Base-by-base conservation (phyloP, 2,113 vertebrate species). In the Pyrgilauda ruficollis region DNA sequence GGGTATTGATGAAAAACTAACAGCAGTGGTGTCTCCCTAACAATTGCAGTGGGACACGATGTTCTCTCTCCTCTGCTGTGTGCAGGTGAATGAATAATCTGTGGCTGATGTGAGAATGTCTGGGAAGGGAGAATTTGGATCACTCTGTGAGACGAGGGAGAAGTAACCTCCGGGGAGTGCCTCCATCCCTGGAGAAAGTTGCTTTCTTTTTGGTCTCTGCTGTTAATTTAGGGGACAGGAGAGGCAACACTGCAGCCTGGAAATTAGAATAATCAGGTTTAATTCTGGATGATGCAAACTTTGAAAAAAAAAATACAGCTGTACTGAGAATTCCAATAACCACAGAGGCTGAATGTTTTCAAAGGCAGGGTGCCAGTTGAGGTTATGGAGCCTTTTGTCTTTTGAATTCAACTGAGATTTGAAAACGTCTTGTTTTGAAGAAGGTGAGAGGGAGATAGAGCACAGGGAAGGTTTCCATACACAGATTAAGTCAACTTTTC, bases 1-100 rank as follows among this genome's bases (percentile, higher is more conserved):
- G 86, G 79, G 41, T 96, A 84, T 76, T 97, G 95, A 95, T 83
- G 85, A 62, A 81, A 87, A 89, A 47, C 87, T 69, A 75, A 46
- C 83, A 95, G 80, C 85, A 61, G 66, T 63, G 84, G 76, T 92
- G 76, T 96, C 56, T 94, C 83, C 89, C 82, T 70, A 63, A 26
- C 90, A 84, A 22, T 91, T 13, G 3, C 64, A 94, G 28, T 30
- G 76, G 96, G 89, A 96, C 95, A 63, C 27, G 28, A 56, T 92
- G 94, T 96, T 96, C 97, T 93, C 43, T 94, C 52, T 75, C 31
- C 62, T 87, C 59, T 23, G 4, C 64, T 56, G 17, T 13, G 74
- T 84, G 43, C 50, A 61, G 55, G 66, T 91, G 93, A 92, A 90
- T 95, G 46, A 87, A 61, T 93, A 72, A 93, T 93, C 58, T 5